These are phyloP conservation scores for Biston stratarius DNA, from an alignment of 2,888 invertebrate genomes.

Conservation along the genomic window DNA sequence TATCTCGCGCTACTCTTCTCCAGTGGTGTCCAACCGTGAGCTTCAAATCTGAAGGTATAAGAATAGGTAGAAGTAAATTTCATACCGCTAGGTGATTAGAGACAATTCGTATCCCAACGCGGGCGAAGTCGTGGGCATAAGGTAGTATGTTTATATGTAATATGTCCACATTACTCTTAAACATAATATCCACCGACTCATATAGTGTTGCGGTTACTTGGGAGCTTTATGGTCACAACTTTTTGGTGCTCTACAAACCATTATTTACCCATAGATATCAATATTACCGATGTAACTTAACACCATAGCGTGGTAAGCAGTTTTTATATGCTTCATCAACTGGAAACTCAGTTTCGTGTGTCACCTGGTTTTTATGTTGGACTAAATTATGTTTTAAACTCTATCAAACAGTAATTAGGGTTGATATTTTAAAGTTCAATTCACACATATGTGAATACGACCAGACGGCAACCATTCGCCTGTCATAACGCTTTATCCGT, in stretches of 20 bases:
- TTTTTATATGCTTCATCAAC: constrained; percentile 81
- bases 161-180: too few relatives aligned
- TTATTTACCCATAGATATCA: constrained; percentile 48
- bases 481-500: constrained; percentile 64
- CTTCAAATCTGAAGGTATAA: too few relatives aligned
- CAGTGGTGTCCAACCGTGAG: too few relatives aligned
- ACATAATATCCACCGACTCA: background rate
- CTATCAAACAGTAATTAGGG: constrained; percentile 48
- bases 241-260: constrained; percentile 12
- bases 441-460: constrained; percentile 63
- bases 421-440: constrained; percentile 49
- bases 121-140: too few relatives aligned
- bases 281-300: constrained; percentile 66
- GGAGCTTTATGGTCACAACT: constrained; percentile 17
- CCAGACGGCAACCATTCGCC: constrained; percentile 60
- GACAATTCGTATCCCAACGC: too few relatives aligned
- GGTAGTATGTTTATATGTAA: too few relatives aligned
- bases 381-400: constrained; percentile 43
- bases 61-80: too few relatives aligned
- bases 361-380: constrained; percentile 65
- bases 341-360: constrained; percentile 76
- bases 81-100: too few relatives aligned
- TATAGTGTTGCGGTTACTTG: constrained; percentile 50
- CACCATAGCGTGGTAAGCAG: constrained; percentile 71
- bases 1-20: too few relatives aligned